A percentile compares a stretch with the other conserved stretches of the same genome.
Conservation (phyloP, 2,113 vertebrate species). For the Crocuta crocuta region DNA sequence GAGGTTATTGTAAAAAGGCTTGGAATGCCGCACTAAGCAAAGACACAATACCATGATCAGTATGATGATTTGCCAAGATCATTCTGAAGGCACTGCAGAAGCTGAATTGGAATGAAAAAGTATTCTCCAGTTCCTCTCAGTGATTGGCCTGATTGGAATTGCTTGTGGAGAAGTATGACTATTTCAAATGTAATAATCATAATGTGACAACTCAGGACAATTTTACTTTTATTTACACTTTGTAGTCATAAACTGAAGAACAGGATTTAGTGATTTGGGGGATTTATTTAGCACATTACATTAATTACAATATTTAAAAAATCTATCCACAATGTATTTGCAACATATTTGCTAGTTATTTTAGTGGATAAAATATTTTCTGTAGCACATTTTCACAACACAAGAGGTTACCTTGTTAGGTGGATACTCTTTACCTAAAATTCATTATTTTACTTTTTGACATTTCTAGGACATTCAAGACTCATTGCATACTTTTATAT, state of each 20-base stretch:
- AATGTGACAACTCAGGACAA: background rate
- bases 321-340: background rate
- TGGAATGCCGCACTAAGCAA: background rate
- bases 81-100: background rate
- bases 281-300: background rate
- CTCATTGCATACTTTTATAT: background rate
- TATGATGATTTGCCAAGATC: background rate
- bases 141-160: background rate
- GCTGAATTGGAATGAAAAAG: background rate
- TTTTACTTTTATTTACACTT: background rate
- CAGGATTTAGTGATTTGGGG: background rate
- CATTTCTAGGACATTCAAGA: slow-evolving; percentile 16
- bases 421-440: background rate
- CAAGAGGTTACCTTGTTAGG: background rate
- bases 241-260: background rate
- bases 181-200: background rate
- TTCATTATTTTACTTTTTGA: background rate
- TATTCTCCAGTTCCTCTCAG: background rate
- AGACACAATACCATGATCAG: background rate
- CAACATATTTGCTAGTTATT: background rate
- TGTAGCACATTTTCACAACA: background rate
- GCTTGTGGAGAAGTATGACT: background rate
- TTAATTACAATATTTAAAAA: background rate
- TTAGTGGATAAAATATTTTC: background rate
- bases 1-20: background rate